Base-by-base conservation (phyloP, 2,113 vertebrate species). In the Solenodon paradoxus region DNA sequence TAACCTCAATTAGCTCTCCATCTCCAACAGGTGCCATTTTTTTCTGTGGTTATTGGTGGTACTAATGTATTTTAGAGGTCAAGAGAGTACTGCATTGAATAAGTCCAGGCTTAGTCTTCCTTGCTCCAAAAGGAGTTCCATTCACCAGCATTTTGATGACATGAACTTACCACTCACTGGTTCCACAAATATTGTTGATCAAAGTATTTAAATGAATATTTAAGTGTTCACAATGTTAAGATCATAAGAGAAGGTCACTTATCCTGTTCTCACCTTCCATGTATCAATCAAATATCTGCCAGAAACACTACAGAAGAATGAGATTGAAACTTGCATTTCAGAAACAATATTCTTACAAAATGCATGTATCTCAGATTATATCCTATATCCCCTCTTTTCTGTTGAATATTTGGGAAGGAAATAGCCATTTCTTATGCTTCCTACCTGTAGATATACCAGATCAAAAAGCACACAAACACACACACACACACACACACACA, bases 361-460 rank as follows among this genome's bases (percentile, higher is more conserved):
- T 42, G 9, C 19, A 74, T 68, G 45, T 63, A 72, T 0, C 19
- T 47, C 63, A 86, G 19, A 75, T 78, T 68, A 71, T 17, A 49
- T 63, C 13, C 32, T 59, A 49, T 26, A 40, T 35, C 32, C 17
- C 4, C 49, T 78, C 42, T 32, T 87, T 64, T 63, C 24, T 96
- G 47, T 35, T 84, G 59, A 94, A 78, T 89, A 63, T 84, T 84
- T 97, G 28, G 72, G 69, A 88, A 95, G 7, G 35, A 2, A 57
- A 81, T 47, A 69, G 26, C 22, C 53, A 71, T 90, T 96, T 75
- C 28, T 84, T 74, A 72, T 66, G 32, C 38, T 90, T 15, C 42
- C 9, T 24, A 28, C 32, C 63, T 91, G 57, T 40, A 64, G 75
- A 64, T 42, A 88, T 53, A 64, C 5, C 45, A 88, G 12, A 11